These are phyloP conservation scores for Actenoides lindsayi DNA, from an alignment of 2,113 vertebrate genomes.

Conservation along the genomic window DNA sequence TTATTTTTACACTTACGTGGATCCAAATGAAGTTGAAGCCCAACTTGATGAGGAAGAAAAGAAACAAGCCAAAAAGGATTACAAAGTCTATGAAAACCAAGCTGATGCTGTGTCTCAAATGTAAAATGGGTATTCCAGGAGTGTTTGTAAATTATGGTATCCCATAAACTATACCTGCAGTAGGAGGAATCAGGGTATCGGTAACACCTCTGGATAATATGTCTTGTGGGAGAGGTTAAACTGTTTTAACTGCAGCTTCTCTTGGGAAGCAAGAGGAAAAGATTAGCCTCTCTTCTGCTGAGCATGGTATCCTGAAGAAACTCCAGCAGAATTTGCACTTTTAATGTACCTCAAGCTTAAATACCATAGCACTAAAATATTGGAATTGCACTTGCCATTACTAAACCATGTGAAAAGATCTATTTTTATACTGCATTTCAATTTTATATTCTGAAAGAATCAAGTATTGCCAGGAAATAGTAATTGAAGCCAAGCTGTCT, in stretches of 20 bases:
- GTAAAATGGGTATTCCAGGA: conserved; percentile 59
- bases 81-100: not conserved
- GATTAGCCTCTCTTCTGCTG: not conserved
- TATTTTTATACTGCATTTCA: conserved; percentile 65
- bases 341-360: conserved; percentile 33
- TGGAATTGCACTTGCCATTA: conserved; percentile 30
- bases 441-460: conserved; percentile 28
- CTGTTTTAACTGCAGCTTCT: not conserved
- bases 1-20: conserved; percentile 89
- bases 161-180: not conserved
- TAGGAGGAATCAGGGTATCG: not conserved
- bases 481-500: not conserved
- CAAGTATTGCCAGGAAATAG: not conserved
- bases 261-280: not conserved
- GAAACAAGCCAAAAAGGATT: conserved; percentile 15
- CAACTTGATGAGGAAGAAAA: conserved; percentile 74
- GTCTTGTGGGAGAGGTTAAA: not conserved
- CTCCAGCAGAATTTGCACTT: conserved; percentile 57
- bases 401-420: conserved; percentile 7
- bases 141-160: not conserved
- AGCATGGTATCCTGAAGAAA: not conserved
- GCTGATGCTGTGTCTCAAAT: conserved; percentile 48
- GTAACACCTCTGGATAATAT: not conserved
- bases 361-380: not conserved
- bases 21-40: conserved; percentile 88